Evolutionary conservation across 2,888 invertebrate species (phyloP).

Genomic region (Xestia rhomboidea): DNA sequence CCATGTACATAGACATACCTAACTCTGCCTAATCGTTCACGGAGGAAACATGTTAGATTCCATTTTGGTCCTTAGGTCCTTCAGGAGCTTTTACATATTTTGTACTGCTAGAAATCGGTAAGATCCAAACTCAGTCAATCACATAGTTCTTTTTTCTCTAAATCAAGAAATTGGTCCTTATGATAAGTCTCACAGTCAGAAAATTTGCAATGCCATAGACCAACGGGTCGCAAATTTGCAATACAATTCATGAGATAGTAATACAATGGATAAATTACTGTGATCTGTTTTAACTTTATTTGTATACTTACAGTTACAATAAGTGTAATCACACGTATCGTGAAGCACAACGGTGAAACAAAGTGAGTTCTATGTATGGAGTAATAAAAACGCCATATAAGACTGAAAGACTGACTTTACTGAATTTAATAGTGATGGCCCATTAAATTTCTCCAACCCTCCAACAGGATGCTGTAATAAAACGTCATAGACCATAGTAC

Average conservation of each 20-base stretch:
- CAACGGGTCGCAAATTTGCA: neutral
- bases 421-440: neutral
- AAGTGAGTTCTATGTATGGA: neutral
- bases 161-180: neutral
- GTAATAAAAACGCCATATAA: neutral
- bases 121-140: neutral
- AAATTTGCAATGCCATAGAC: slow-evolving; percentile 8
- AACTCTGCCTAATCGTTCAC: neutral
- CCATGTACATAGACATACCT: neutral
- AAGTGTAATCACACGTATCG: slow-evolving; percentile 17
- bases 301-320: slow-evolving; percentile 10
- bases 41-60: neutral
- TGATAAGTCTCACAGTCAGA: slow-evolving; percentile 11
- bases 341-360: neutral
- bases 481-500: neutral
- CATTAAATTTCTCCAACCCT: neutral
- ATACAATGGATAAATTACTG: slow-evolving; percentile 37
- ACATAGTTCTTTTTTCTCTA: neutral
- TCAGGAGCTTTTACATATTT: neutral
- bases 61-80: neutral
- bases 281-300: slow-evolving; percentile 33
- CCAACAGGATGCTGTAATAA: neutral
- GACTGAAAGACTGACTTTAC: neutral
- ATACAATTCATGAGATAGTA: slow-evolving; percentile 43
- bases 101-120: neutral